Evolutionary conservation across 2,888 invertebrate species (phyloP).

Genomic region (Drosophila subquinaria): DNA sequence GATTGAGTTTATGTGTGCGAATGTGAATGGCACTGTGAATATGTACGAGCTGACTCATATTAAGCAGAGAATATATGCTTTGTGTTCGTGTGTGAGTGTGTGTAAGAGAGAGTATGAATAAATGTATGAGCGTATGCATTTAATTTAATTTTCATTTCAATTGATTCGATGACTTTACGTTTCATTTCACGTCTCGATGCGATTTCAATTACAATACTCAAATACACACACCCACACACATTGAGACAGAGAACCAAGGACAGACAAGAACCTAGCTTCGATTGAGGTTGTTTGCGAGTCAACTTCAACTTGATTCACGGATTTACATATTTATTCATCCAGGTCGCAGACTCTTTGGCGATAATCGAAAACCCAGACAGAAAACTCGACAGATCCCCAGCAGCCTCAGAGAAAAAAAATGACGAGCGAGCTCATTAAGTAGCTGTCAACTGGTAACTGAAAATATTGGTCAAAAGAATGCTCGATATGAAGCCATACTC

Average conservation of each 20-base stretch:
- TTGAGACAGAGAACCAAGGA: conserved; percentile 20
- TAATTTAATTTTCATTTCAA: conserved; percentile 81
- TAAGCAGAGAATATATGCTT: conserved; percentile 21
- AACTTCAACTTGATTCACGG: conserved; percentile 38
- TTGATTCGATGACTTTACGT: conserved; percentile 80
- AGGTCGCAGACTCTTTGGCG: conserved; percentile 32
- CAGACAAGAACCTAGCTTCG: conserved; percentile 42
- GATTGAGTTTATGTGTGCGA: conserved; percentile 57
- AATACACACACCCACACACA: conserved; percentile 7
- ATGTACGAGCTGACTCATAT: conserved; percentile 18
- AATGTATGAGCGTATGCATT: conserved; percentile 74
- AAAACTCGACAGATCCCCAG: not conserved
- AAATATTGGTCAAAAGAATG: conserved; percentile 1
- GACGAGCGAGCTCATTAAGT: conserved; percentile 29
- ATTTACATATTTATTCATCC: conserved; percentile 52
- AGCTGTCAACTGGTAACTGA: not conserved
- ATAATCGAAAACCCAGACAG: conserved; percentile 14
- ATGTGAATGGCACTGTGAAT: conserved; percentile 36
- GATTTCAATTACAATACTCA: conserved; percentile 72
- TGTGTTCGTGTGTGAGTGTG: conserved; percentile 11
- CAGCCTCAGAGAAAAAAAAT: conserved; percentile 1
- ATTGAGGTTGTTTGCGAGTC: conserved; percentile 26
- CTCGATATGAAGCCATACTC: not conserved
- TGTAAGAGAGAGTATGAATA: conserved; percentile 65
- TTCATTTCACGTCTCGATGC: conserved; percentile 79